These are phyloP conservation scores for Frankliniella fusca DNA, from an alignment of 2,888 invertebrate species.

Conservation along the genomic window DNA sequence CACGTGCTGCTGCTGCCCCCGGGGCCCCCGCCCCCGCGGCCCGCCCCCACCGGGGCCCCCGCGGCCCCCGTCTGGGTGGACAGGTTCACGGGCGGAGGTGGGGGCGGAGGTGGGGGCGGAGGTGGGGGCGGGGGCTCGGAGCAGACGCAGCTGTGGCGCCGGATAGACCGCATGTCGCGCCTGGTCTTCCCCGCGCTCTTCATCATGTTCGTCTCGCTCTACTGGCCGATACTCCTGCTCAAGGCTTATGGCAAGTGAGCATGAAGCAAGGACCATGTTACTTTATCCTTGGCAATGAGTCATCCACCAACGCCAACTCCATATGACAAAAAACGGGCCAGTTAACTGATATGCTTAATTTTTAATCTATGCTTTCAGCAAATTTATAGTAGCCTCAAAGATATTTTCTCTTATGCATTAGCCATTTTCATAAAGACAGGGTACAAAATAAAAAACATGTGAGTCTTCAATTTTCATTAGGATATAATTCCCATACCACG, in stretches of 20 bases:
- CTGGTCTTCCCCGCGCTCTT: constrained; percentile 75
- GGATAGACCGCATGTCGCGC: constrained; percentile 72
- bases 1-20: constrained; percentile 43
- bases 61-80: neutral
- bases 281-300: no score
- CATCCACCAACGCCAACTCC: no score
- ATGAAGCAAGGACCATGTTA: no score
- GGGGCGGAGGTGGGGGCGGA: no score
- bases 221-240: constrained; percentile 69
- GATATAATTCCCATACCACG: neutral
- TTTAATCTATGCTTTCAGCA: no score
- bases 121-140: constrained; percentile 51
- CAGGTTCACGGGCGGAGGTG: constrained; percentile 30
- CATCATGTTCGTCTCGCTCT: constrained; percentile 68
- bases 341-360: no score
- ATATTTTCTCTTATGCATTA: no score
- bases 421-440: no score
- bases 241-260: neutral
- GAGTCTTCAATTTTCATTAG: neutral
- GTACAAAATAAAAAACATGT: no score
- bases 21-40: neutral
- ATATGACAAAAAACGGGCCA: no score
- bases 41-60: neutral
- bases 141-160: constrained; percentile 70
- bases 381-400: no score